A percentile compares a stretch with the other conserved stretches of the same genome.
phyloP scores from a whole-genome alignment of 2,113 vertebrate genomes.

The Ranitomeya imitator region DNA sequence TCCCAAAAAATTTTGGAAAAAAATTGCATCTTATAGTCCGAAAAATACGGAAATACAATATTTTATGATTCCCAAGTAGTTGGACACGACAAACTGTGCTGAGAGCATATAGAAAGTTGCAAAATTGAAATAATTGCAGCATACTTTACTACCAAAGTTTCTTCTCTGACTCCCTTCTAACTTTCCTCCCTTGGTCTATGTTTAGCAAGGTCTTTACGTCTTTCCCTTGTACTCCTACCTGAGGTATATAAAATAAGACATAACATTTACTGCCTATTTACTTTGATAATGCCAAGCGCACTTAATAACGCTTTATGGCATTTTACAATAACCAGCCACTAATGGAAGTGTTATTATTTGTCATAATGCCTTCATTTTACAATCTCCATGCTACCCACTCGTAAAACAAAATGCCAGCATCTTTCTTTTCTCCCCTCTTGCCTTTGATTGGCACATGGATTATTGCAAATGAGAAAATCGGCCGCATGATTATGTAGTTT shows the following conservation, averaged over 20 bases:
- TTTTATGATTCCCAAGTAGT: too few relatives aligned
- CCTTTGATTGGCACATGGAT: constrained; percentile 43
- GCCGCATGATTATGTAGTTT: background rate
- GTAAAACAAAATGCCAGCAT: constrained; percentile 41
- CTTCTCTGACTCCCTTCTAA: background rate
- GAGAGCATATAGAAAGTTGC: background rate
- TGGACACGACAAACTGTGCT: background rate
- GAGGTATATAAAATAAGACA: constrained; percentile 20
- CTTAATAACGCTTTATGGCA: constrained; percentile 37
- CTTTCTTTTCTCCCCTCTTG: constrained; percentile 2
- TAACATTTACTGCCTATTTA: constrained; percentile 39
- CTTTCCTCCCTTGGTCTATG: background rate
- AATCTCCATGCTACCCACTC: background rate
- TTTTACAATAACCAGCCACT: constrained; percentile 12
- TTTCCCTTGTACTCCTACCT: background rate
- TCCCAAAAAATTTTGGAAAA: too few relatives aligned
- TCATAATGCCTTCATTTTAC: constrained; percentile 13
- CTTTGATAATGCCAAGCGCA: constrained; percentile 12
- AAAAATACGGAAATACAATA: too few relatives aligned
- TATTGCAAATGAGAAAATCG: constrained; percentile 38
- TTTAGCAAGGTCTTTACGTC: background rate
- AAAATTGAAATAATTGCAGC: background rate
- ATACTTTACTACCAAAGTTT: background rate
- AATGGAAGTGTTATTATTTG: constrained; percentile 27
- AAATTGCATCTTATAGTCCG: too few relatives aligned